Conservation (phyloP, 1,140 invertebrate species). For the Drusus annulatus region DNA sequence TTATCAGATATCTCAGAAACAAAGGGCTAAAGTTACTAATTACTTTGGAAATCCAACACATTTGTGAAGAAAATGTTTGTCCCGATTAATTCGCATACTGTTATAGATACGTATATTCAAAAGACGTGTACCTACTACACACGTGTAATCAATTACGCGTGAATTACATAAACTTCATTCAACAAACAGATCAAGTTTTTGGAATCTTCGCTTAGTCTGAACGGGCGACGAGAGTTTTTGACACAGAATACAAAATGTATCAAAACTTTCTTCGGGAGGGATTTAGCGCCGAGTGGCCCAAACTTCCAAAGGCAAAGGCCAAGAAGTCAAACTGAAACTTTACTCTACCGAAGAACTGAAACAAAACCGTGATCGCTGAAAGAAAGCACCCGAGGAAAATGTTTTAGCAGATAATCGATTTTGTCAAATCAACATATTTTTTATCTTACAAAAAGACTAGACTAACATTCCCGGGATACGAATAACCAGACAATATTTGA, state of each 20-base stretch:
- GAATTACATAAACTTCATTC: too few species aligned
- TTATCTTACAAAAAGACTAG: not conserved
- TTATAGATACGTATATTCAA: too few species aligned
- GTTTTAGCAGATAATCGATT: not conserved
- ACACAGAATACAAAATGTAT: not conserved
- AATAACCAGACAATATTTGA: not conserved
- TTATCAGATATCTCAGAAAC: too few species aligned
- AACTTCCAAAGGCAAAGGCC: not conserved
- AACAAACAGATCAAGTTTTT: not conserved
- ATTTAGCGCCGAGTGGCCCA: slow-evolving; percentile 11
- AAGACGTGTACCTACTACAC: too few species aligned
- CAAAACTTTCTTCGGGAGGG: not conserved
- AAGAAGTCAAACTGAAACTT: slow-evolving; percentile 25
- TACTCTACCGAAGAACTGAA: not conserved
- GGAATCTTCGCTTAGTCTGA: not conserved
- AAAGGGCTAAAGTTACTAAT: too few species aligned
- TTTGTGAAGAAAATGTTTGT: too few species aligned
- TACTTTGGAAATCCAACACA: too few species aligned
- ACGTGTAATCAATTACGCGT: too few species aligned
- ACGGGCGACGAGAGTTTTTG: not conserved
- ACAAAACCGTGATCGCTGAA: too few species aligned
- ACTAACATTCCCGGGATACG: not conserved
- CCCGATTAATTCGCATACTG: too few species aligned
- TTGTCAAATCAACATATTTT: not conserved
- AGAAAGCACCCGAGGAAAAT: not conserved